These are phyloP conservation scores for Euphysa ruthae DNA, from an alignment of 30 jellyfish, hydroid and myxozoan species.

Conservation along the genomic window DNA sequence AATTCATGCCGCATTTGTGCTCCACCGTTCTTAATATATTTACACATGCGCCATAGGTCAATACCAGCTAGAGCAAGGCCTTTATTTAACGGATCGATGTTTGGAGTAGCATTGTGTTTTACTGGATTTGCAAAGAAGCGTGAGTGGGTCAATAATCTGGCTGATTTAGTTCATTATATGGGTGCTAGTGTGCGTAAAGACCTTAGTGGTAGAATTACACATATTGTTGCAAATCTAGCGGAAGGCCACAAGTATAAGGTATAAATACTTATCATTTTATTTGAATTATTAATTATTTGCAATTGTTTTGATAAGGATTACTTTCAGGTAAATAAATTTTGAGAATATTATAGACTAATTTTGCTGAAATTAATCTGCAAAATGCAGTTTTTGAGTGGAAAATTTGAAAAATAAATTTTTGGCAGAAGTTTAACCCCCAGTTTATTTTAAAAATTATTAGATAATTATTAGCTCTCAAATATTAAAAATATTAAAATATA, in stretches of 20 bases:
- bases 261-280: too few relatives aligned
- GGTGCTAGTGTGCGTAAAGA: constrained; percentile 98
- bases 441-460: too few relatives aligned
- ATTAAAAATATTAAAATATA: too few relatives aligned
- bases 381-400: too few relatives aligned
- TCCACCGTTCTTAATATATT: constrained; percentile 67
- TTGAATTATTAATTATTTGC: background rate
- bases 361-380: background rate
- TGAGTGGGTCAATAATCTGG: constrained; percentile 59
- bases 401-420: too few relatives aligned
- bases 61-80: constrained; percentile 78
- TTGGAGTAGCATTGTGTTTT: constrained; percentile 92
- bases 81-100: constrained; percentile 70
- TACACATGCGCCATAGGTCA: constrained; percentile 28
- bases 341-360: too few relatives aligned
- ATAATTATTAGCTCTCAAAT: too few relatives aligned
- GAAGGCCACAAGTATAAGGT: constrained; percentile 92
- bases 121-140: constrained; percentile 92
- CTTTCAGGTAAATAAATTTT: too few relatives aligned
- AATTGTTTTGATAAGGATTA: too few relatives aligned
- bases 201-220: constrained; percentile 85
- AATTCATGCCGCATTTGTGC: constrained; percentile 76
- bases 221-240: constrained; percentile 79
- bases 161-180: constrained; percentile 88
- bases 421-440: too few relatives aligned